Conservation (phyloP, 2,113 vertebrate genomes). For the Zosterops japonicus region DNA sequence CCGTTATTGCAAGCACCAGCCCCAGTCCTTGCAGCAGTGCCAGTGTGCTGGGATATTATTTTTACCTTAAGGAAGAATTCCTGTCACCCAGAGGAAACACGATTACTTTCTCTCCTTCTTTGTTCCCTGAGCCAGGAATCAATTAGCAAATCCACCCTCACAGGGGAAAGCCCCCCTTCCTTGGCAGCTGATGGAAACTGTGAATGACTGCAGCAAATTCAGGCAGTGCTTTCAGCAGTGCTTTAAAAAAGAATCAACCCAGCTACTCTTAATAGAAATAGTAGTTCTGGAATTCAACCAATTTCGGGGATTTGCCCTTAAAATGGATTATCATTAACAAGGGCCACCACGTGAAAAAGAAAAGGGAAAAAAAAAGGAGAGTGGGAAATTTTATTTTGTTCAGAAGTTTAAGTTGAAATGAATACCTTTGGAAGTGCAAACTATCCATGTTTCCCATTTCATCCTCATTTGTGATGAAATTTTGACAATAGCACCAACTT, state of each 20-base stretch:
- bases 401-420: not conserved
- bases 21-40: not conserved
- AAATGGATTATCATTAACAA: not conserved
- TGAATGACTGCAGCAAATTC: not conserved
- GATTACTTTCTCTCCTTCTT: constrained; percentile 1
- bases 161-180: not conserved
- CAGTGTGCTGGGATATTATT: not conserved
- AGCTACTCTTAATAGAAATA: not conserved
- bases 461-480: not conserved
- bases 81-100: not conserved
- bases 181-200: not conserved
- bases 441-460: not conserved
- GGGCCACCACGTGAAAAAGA: not conserved
- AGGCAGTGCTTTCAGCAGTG: not conserved
- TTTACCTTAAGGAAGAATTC: not conserved
- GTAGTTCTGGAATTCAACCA: not conserved
- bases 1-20: not conserved
- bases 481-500: not conserved
- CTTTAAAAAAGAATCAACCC: not conserved
- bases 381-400: not conserved
- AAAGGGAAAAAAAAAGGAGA: not conserved
- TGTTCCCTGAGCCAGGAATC: not conserved
- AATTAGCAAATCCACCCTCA: not conserved
- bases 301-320: not conserved
- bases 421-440: not conserved